Evolutionary conservation across 2,888 invertebrate genomes (phyloP).

Genomic region (Atrina japonica): DNA sequence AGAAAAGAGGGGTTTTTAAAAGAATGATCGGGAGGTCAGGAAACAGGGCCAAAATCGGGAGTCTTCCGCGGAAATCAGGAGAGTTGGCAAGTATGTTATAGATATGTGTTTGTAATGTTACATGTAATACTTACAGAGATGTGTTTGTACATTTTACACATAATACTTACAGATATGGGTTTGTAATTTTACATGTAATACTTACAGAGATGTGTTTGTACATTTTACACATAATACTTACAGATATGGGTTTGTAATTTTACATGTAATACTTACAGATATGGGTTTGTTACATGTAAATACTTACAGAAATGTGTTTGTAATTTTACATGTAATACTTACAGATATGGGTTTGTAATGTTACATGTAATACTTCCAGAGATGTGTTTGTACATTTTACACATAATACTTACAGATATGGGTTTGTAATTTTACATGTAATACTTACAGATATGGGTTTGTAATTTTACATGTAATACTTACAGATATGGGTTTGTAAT

Average conservation of each 20-base stretch:
- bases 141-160: not conserved
- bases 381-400: not conserved
- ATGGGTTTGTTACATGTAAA: not conserved
- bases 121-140: too few relatives aligned
- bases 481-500: not conserved
- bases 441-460: not conserved
- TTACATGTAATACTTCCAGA: too few relatives aligned
- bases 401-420: not conserved
- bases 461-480: not conserved
- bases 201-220: not conserved
- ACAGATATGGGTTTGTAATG: too few relatives aligned
- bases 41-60: too few relatives aligned
- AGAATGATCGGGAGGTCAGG: too few relatives aligned
- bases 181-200: not conserved
- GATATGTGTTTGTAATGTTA: too few relatives aligned
- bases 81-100: too few relatives aligned
- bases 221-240: not conserved
- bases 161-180: not conserved
- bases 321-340: conserved; percentile 30
- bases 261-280: not conserved
- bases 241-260: not conserved
- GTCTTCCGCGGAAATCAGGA: too few relatives aligned
- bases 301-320: not conserved
- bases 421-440: not conserved
- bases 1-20: too few relatives aligned